Evolutionary conservation across 1,140 invertebrate species (phyloP).

Genomic region (Globodera rostochiensis): DNA sequence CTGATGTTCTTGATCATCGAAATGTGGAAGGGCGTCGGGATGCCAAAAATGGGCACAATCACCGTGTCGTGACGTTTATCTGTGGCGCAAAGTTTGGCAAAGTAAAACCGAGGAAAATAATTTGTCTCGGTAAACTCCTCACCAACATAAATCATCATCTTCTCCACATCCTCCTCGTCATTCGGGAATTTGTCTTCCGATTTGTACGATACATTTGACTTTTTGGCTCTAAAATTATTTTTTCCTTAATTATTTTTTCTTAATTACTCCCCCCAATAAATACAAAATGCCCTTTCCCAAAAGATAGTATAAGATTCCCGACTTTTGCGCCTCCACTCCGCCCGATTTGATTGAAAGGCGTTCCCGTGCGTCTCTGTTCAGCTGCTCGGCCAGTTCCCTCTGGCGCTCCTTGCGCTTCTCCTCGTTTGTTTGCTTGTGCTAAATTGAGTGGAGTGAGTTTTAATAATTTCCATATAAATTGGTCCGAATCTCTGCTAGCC

Average conservation of each 20-base stretch:
- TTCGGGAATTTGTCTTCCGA: slow-evolving; percentile 83
- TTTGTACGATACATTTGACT: slow-evolving; percentile 93
- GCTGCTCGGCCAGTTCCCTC: slow-evolving; percentile 83
- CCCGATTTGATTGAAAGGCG: slow-evolving; percentile 81
- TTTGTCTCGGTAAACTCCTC: slow-evolving; percentile 36
- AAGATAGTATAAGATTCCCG: slow-evolving; percentile 67
- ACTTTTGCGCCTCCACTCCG: slow-evolving; percentile 81
- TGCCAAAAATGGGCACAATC: slow-evolving; percentile 91
- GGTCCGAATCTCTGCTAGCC: too few relatives aligned
- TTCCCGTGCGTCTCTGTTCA: slow-evolving; percentile 90
- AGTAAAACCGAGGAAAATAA: too few relatives aligned
- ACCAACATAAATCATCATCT: slow-evolving; percentile 93
- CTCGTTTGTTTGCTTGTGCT: slow-evolving; percentile 86
- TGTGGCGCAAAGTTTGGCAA: slow-evolving; percentile 67
- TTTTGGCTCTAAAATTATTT: slow-evolving; percentile 70
- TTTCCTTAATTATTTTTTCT: background rate
- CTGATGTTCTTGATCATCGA: slow-evolving; percentile 82
- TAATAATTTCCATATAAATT: slow-evolving; percentile 2
- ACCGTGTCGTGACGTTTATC: slow-evolving; percentile 96
- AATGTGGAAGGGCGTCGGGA: slow-evolving; percentile 95
- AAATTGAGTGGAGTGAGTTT: background rate
- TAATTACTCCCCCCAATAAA: background rate
- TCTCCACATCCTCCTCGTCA: slow-evolving; percentile 88
- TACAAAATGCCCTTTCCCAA: too few relatives aligned
- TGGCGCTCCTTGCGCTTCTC: slow-evolving; percentile 96